These are phyloP conservation scores for Harpegnathos saltator DNA, from an alignment of 1,140 invertebrate species.

Conservation along the genomic window DNA sequence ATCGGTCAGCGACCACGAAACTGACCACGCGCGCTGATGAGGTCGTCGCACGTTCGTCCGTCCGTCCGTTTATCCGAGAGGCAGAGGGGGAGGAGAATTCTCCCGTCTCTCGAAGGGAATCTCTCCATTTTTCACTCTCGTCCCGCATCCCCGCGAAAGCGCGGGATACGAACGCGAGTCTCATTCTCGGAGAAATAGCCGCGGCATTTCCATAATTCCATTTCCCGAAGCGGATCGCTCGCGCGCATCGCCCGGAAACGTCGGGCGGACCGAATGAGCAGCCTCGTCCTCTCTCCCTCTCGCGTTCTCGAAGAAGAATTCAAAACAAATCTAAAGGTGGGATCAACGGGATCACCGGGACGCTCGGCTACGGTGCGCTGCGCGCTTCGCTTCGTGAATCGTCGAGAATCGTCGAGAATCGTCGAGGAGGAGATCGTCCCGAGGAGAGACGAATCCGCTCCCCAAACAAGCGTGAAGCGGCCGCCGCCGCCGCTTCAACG, in stretches of 20 bases:
- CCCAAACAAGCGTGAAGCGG: conserved; percentile 77
- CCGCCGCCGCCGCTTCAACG: conserved; percentile 69
- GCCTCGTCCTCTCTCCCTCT: conserved; percentile 5
- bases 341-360: conserved; percentile 47
- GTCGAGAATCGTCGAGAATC: conserved; percentile 58
- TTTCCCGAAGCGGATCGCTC: not conserved
- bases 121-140: conserved; percentile 3
- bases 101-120: not conserved
- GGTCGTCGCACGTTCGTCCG: too few relatives aligned
- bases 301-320: conserved; percentile 43
- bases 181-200: not conserved
- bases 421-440: too few relatives aligned
- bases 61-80: too few relatives aligned
- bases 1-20: conserved; percentile 22
- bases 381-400: conserved; percentile 11
- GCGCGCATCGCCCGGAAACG: not conserved
- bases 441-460: conserved; percentile 74
- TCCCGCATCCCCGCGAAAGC: not conserved
- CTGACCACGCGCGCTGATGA: not conserved
- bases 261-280: conserved; percentile 31
- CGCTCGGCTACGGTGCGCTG: conserved; percentile 41
- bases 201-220: not conserved
- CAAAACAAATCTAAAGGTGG: conserved; percentile 63
- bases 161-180: too few relatives aligned
- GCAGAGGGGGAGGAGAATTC: too few relatives aligned